phyloP scores from a whole-genome alignment of 1,140 invertebrate species.

The Drosophila parvula region DNA sequence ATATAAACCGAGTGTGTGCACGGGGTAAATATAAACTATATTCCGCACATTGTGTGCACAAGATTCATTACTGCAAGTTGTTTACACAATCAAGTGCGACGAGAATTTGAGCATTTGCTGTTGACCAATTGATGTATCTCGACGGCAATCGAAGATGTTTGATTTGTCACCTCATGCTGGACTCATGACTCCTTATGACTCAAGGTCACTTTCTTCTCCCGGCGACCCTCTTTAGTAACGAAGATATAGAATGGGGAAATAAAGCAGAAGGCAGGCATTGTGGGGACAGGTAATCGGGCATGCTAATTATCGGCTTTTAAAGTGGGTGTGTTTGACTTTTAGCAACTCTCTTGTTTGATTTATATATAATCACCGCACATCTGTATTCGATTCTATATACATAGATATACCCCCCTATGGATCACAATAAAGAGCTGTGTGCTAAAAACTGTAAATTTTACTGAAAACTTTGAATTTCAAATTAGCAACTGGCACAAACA shows the following conservation, averaged over 20 bases:
- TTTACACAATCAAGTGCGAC: constrained; percentile 55
- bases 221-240: not conserved
- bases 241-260: not conserved
- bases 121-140: constrained; percentile 48
- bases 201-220: constrained; percentile 7
- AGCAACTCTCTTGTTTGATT: constrained; percentile 34
- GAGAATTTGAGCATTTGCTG: constrained; percentile 40
- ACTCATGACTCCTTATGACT: not conserved
- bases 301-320: constrained; percentile 59
- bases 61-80: constrained; percentile 37
- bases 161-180: constrained; percentile 27
- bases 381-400: constrained; percentile 21
- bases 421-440: constrained; percentile 41
- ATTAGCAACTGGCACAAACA: constrained; percentile 29
- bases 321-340: constrained; percentile 47
- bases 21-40: constrained; percentile 49
- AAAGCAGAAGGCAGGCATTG: not conserved
- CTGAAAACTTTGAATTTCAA: constrained; percentile 40
- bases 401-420: constrained; percentile 24
- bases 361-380: constrained; percentile 15
- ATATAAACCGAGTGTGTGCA: constrained; percentile 28
- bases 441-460: constrained; percentile 32
- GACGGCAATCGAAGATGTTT: constrained; percentile 25
- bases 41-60: constrained; percentile 41
- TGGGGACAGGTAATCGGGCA: constrained; percentile 44